phyloP scores from a whole-genome alignment of 2,888 invertebrate genomes.

The Bombylius discolor region DNA sequence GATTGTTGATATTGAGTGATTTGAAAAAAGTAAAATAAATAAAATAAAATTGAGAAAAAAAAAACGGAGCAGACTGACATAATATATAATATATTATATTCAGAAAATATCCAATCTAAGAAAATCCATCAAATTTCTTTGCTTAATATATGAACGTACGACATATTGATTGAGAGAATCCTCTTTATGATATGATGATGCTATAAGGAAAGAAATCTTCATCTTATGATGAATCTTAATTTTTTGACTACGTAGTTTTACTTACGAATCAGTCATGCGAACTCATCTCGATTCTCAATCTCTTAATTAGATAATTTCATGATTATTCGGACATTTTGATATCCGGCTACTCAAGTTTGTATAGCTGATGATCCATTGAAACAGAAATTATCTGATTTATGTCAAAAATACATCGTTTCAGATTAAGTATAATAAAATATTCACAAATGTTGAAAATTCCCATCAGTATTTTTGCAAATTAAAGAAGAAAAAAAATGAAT shows the following conservation, averaged over 20 bases:
- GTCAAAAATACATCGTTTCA: not conserved
- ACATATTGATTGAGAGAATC: too few relatives aligned
- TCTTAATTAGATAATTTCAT: slow-evolving; percentile 10
- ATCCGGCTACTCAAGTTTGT: not conserved
- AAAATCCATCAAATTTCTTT: not conserved
- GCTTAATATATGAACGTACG: not conserved
- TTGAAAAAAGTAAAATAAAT: not conserved
- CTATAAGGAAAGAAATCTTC: not conserved
- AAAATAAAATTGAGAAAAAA: too few relatives aligned
- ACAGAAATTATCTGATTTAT: not conserved
- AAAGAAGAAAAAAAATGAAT: too few relatives aligned
- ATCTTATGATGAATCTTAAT: not conserved
- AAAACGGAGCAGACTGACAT: too few relatives aligned
- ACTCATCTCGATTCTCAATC: not conserved
- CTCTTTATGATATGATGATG: too few relatives aligned
- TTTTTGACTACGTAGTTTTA: too few relatives aligned
- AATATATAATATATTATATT: not conserved
- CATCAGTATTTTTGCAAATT: not conserved
- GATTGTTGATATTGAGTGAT: not conserved
- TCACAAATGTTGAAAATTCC: not conserved
- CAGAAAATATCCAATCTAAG: not conserved
- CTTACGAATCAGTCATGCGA: not conserved
- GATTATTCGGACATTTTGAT: not conserved
- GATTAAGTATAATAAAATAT: not conserved
- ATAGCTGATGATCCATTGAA: not conserved